Evolutionary conservation across 1,140 invertebrate species (phyloP).

Genomic region (Drosophila littoralis): DNA sequence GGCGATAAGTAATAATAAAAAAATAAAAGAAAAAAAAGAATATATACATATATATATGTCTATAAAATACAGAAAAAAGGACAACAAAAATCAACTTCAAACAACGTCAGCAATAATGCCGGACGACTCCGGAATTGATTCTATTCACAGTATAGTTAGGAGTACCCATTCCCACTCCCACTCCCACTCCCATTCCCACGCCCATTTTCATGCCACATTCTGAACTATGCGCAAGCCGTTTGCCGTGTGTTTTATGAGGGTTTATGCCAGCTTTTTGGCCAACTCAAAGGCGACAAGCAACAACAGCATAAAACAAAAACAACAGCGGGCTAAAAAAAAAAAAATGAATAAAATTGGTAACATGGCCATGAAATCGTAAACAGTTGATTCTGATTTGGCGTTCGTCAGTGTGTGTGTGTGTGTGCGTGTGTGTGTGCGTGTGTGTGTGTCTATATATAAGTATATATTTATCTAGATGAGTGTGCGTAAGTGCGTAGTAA

Average conservation of each 20-base stretch:
- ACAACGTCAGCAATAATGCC: constrained; percentile 42
- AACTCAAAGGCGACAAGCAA: constrained; percentile 27
- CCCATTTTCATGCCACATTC: neutral
- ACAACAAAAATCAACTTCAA: constrained; percentile 35
- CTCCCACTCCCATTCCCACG: neutral
- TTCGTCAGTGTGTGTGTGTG: neutral
- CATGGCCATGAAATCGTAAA: constrained; percentile 68
- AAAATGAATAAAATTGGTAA: constrained; percentile 38
- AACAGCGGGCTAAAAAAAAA: neutral
- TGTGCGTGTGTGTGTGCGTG: neutral
- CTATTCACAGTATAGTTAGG: neutral
- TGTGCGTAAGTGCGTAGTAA: neutral
- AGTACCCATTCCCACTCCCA: neutral
- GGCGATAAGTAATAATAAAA: neutral
- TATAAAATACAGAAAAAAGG: constrained; percentile 1
- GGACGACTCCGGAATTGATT: constrained; percentile 18
- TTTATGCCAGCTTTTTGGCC: constrained; percentile 54
- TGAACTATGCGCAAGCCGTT: constrained; percentile 22
- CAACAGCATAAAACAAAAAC: constrained; percentile 2
- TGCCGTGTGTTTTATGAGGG: constrained; percentile 68
- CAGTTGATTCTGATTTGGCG: constrained; percentile 57
- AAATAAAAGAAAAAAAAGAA: no score
- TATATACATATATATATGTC: neutral
- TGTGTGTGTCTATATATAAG: no score
- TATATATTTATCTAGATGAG: constrained; percentile 25